phyloP scores from a whole-genome alignment of 2,888 invertebrate species.

The Spisula solida region DNA sequence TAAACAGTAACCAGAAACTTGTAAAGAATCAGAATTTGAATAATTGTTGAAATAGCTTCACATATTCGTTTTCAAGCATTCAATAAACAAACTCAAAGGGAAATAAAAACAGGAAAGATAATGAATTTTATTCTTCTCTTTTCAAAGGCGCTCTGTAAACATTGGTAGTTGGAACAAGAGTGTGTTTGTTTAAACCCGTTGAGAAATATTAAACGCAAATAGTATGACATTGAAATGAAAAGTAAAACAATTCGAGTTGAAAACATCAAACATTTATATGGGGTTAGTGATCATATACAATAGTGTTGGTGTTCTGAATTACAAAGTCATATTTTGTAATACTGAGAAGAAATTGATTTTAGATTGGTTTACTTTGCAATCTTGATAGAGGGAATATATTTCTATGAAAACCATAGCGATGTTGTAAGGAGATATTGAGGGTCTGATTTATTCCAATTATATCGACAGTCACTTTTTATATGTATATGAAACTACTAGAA shows the following conservation, averaged over 20 bases:
- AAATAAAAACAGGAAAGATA: slow-evolving; percentile 3
- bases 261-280: background rate
- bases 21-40: slow-evolving; percentile 6
- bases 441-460: no score
- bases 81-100: background rate
- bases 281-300: background rate
- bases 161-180: background rate
- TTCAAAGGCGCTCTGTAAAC: background rate
- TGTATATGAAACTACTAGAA: no score
- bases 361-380: background rate
- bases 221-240: background rate
- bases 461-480: no score
- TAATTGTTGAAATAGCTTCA: slow-evolving; percentile 16
- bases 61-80: slow-evolving; percentile 19
- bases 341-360: background rate
- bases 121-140: background rate
- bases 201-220: slow-evolving; percentile 15
- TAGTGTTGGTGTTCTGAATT: background rate
- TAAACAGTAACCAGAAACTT: slow-evolving; percentile 17
- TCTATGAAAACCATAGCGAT: no score
- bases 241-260: background rate
- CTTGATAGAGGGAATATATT: no score
- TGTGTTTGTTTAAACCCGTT: background rate
- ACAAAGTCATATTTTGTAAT: background rate
- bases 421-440: no score